Conservation (phyloP, 2,113 vertebrate genomes). For the Etheostoma spectabile region DNA sequence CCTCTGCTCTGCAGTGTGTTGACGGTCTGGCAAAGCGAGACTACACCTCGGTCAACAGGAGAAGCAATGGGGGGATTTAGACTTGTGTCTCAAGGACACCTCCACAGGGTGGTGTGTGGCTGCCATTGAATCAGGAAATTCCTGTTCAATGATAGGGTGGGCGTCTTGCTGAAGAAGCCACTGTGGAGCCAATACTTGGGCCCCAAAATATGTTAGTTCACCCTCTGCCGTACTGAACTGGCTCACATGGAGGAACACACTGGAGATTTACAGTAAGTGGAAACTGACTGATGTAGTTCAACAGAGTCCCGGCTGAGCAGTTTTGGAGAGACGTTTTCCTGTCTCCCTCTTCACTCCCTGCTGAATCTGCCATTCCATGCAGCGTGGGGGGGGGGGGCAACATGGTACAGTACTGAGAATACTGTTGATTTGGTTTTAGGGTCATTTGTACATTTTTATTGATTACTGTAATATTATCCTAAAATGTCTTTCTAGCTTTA, state of each 20-base stretch:
- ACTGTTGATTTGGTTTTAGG: background rate
- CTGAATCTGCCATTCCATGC: background rate
- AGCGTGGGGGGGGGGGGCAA: background rate
- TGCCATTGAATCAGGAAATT: background rate
- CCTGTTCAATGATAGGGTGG: background rate
- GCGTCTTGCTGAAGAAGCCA: background rate
- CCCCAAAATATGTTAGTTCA: background rate
- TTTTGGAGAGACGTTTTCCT: background rate
- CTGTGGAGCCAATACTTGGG: constrained; percentile 11
- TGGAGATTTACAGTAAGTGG: constrained; percentile 7
- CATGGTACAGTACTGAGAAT: background rate
- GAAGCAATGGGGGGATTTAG: background rate
- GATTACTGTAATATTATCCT: too few species aligned
- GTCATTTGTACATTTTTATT: background rate
- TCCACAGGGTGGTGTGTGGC: constrained; percentile 6
- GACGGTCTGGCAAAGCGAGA: too few species aligned
- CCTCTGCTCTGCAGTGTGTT: too few species aligned
- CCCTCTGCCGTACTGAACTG: background rate
- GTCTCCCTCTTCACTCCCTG: background rate
- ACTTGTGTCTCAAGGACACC: background rate
- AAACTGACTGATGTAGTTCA: constrained; percentile 9
- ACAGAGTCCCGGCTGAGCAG: background rate
- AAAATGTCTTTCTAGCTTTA: too few species aligned
- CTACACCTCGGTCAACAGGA: background rate
- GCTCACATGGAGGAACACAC: background rate